A percentile compares a stretch with the other conserved stretches of the same genome.
These are phyloP conservation scores for Spatulosminthurus flaviceps DNA, from an alignment of 2,888 invertebrate genomes.

Conservation along the genomic window DNA sequence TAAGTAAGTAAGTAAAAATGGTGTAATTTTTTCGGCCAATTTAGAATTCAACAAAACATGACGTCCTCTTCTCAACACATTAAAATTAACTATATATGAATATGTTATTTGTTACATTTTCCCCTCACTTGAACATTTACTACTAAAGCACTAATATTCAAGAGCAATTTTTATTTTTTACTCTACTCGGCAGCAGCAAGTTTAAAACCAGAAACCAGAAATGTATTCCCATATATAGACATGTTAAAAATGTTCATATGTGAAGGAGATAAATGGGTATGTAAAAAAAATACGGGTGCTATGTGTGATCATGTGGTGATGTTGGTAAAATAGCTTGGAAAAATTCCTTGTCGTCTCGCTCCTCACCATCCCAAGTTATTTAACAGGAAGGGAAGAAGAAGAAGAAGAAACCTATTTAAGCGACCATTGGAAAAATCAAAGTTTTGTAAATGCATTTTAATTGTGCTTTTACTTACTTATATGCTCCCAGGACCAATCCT, in stretches of 20 bases:
- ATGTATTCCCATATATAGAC: no score
- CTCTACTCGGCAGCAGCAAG: no score
- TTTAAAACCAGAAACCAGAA: no score
- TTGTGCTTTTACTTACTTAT: conserved; percentile 13
- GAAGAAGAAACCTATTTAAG: not conserved
- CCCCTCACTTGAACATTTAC: not conserved
- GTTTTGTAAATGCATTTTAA: conserved; percentile 10
- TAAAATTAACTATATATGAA: not conserved
- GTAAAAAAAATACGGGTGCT: no score
- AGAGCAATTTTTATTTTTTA: no score
- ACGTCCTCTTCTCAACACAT: conserved; percentile 6
- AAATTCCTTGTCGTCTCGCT: not conserved
- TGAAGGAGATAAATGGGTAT: no score
- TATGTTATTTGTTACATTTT: conserved; percentile 4
- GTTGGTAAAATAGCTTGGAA: no score
- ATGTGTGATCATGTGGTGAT: no score
- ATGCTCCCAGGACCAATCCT: conserved; percentile 10
- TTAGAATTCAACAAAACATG: conserved; percentile 18
- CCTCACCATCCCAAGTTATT: not conserved
- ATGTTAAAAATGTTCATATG: no score
- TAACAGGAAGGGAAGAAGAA: conserved; percentile 6
- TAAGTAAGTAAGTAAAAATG: no score
- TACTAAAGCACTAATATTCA: no score
- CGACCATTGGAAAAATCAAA: not conserved
- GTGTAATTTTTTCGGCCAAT: conserved; percentile 14